phyloP scores from a whole-genome alignment of 92 coral and sea anemone species.

The Desmophyllum pertusum region DNA sequence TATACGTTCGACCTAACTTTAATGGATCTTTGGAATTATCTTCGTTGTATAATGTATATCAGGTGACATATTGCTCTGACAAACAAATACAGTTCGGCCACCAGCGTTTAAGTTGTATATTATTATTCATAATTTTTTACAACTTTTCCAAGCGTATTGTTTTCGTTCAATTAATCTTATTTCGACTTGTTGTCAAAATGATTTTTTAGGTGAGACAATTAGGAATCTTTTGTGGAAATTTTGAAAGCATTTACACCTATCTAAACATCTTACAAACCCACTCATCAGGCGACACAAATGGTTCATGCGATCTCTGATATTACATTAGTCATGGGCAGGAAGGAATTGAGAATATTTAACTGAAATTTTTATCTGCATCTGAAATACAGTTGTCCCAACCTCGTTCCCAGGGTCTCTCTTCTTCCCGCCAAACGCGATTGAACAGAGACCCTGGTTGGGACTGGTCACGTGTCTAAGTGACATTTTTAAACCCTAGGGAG shows the following conservation, averaged over 20 bases:
- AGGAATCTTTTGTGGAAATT: not conserved
- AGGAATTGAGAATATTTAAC: not conserved
- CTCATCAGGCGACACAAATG: not conserved
- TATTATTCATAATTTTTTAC: not conserved
- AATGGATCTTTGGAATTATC: too few relatives aligned
- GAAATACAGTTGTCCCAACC: not conserved
- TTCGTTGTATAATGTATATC: too few relatives aligned
- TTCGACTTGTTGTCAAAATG: not conserved
- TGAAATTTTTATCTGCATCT: not conserved
- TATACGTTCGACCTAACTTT: not conserved
- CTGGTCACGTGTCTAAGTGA: too few relatives aligned
- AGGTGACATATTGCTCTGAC: not conserved
- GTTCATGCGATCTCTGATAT: too few relatives aligned
- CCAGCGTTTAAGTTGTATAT: not conserved
- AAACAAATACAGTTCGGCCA: not conserved
- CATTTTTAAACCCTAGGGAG: too few relatives aligned
- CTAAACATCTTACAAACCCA: not conserved
- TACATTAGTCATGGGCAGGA: not conserved
- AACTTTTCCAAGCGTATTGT: not conserved
- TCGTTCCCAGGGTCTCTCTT: too few relatives aligned
- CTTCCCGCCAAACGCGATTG: too few relatives aligned
- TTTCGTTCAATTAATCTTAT: not conserved
- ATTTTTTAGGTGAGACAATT: not conserved
- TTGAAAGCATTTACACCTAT: not conserved
- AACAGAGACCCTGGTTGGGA: too few relatives aligned